Base-by-base conservation (phyloP, 2,797 vertebrate species). In the Muraenolepis orangiensis region DNA sequence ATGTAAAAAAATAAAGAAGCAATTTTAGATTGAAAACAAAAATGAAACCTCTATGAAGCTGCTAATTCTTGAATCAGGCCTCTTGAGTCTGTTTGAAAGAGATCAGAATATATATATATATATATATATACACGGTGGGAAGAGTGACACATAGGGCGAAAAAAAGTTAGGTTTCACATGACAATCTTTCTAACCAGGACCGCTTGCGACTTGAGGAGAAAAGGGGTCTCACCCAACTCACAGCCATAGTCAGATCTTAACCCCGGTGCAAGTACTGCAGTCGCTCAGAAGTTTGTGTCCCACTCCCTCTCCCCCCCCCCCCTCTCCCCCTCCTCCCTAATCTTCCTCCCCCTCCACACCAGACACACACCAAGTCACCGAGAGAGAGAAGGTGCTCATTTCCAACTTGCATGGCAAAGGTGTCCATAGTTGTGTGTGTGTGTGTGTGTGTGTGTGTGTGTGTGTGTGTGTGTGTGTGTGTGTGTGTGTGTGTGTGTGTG, bases 341-440 rank as follows among this genome's bases (percentile, higher is more conserved):
- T 28, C 11, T 40, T 8, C 40, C 74, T 68, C 72, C 75, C 74
- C 74, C 76, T 73, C 74, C 26, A 80, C 74, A 78, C 74, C 77
- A 77, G 72, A 77, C 73, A 81, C 79, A 77, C 72, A 72, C 72
- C 69, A 74, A 74, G 74, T 81, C 74, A 64, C 36, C 76, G 68
- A 68, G 30, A 40, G 78, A 79, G 80, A 79, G 77, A 81, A 86
- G 71, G 81, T 78, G 77, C 89, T 86, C 80, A 79, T 90, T 89
- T 87, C 85, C 87, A 81, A 89, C 82, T 83, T 93, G 91, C 92
- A 93, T 93, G 91, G 87, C 91, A 85, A 87, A 87, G n/a, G 80
- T 88, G 87, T 88, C 84, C 73, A 80, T 85, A 85, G 80, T 87
- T 91, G 84, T 81, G 78, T 87, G 86, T 87, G 86, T 87, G 51